Base-by-base conservation (phyloP, 2,113 vertebrate species). In the Neolamprologus caudopunctatus region DNA sequence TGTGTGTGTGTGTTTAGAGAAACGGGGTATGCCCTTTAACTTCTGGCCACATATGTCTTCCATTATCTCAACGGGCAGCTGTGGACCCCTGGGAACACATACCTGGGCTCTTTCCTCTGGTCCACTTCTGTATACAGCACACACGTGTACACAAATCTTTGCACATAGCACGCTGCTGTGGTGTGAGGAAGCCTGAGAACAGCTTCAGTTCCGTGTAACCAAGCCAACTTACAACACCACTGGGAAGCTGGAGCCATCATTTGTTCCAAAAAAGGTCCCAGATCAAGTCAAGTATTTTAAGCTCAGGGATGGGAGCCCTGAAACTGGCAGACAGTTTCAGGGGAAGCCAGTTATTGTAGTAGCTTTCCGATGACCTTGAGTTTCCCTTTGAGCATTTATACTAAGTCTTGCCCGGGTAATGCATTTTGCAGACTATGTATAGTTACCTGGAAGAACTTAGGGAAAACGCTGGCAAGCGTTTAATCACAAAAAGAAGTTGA, bases 31-130 rank as follows among this genome's bases (percentile, higher is more conserved):
- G 86, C 40, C 83, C 91, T 93, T 71, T 86, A 81, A 92, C 88
- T 93, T 93, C 85, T 91, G 85, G 82, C 10, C 71, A 87, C 95
- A 96, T 91, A 81, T 96, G 95, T 91, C 51, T 88, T 85, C 87
- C 78, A 95, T 86, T 88, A 16, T 26, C 51, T 89, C 81, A 31
- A 90, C 61, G 37, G 82, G 85, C 93, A 95, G 92, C 90, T 94
- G 92, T 81, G 79, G 83, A 90, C 90, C 82, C 50, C 63, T 50
- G 86, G 85, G 83, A 93, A 40, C 53, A 87, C 79, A 89, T 94
- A 94, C 91, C 93, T 93, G 86, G 47, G 54, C 71, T 82, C 47
- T 75, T 87, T 87, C 26, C 82, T 87, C 21, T 91, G 84, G 31
- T 87, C 40, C 66, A 24, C 42, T 84, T 47, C 10, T 19, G 17